Evolutionary conservation across 2,888 invertebrate species (phyloP), one percentile per base, ranked within the genome.

Genomic region (Eristalis arbustorum): DNA sequence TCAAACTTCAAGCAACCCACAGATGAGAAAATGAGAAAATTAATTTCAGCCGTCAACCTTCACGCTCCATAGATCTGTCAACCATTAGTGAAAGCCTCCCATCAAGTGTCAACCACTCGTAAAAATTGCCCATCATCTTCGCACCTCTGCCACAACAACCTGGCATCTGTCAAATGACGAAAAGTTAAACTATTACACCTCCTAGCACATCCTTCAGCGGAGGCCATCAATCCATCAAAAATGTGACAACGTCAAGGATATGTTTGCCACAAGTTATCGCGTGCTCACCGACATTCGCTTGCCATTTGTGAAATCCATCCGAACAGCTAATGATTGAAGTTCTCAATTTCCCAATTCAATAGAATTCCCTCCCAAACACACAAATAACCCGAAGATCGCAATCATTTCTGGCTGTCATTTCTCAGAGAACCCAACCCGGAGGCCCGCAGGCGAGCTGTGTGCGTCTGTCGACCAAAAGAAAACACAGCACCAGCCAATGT

Each of bases 291-390:
- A 49, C 49, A 49, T 8, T 6, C 3, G 18, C 8, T 49, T 8
- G 18, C 37, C 49, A 49, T 8, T 49, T 49, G 49, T 49, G 49
- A 18, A 11, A 37, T 37, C 2, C 3, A 0, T 13, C 49, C 49
- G 1, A 6, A 18, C 57, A 63, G 73, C 73, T 69, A 78, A 73
- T 69, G 69, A 78, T 78, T 74, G 73, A 73, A 77, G 69, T 68
- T 73, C 34, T 77, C 77, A 63, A 77, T 77, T 77, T 68, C 57
- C 75, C 34, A 78, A 73, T 63, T 49, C 76, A 82, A 82, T 64
- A 62, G 34, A 40, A 42, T 34, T 57, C 28, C 37, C 18, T 49
- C 23, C 37, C 14, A 25, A 61, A 63, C n/a, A 49, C 31, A 66
- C 56, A 56, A 62, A 75, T 72, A 76, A 34, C 22, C 34, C 40